Evolutionary conservation across 2,797 vertebrate genomes (phyloP).

Genomic region (Sebastes nivosus): DNA sequence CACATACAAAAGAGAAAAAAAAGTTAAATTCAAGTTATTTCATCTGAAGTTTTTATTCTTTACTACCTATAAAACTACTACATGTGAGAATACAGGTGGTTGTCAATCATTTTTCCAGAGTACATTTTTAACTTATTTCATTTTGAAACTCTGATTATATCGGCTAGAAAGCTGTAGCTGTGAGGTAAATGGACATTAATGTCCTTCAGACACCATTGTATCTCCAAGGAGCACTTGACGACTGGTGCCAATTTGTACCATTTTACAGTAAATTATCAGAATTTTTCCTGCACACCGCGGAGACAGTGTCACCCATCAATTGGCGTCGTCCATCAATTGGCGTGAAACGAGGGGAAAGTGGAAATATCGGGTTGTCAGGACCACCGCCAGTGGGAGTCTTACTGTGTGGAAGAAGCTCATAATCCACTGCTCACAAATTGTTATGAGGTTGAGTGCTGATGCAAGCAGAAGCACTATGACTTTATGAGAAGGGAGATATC

Average conservation of each 20-base stretch:
- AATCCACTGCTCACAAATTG: constrained; percentile 80
- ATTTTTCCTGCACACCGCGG: neutral
- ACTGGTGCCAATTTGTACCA: neutral
- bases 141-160: neutral
- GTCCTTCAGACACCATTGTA: constrained; percentile 7
- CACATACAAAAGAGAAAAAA: neutral
- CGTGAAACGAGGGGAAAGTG: constrained; percentile 27
- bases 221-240: neutral
- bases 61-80: neutral
- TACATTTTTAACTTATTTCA: neutral
- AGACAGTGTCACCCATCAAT: constrained; percentile 24
- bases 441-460: constrained; percentile 76
- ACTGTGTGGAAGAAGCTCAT: constrained; percentile 69
- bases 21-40: neutral
- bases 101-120: neutral
- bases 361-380: constrained; percentile 58
- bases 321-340: constrained; percentile 4
- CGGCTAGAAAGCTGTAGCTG: neutral
- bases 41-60: neutral
- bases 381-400: constrained; percentile 41
- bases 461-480: constrained; percentile 60
- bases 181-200: neutral
- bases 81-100: neutral
- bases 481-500: constrained; percentile 62
- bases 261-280: constrained; percentile 40